These are phyloP conservation scores for Anguilla megastoma DNA, from an alignment of 2,797 vertebrate genomes.

Conservation along the genomic window DNA sequence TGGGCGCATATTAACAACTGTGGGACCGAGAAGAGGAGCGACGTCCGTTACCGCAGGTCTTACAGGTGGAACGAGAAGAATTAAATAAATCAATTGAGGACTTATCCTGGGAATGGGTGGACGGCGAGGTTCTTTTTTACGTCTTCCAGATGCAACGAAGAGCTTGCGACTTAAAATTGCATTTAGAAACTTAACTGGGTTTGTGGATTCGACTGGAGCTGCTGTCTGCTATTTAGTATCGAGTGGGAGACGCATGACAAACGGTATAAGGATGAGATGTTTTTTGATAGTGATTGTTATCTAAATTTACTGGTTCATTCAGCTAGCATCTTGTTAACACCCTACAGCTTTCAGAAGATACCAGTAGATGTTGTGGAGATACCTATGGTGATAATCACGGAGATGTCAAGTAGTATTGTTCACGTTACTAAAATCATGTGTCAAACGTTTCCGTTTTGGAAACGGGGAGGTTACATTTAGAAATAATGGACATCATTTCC, in stretches of 20 bases:
- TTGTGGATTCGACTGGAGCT: not conserved
- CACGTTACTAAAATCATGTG: not conserved
- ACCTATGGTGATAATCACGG: not conserved
- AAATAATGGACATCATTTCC: not conserved
- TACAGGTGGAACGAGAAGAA: conserved; percentile 1
- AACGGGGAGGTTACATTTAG: conserved; percentile 5
- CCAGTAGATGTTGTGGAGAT: not conserved
- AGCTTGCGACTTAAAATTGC: not conserved
- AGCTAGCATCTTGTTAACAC: not conserved
- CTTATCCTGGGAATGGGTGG: not conserved
- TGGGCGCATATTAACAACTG: not conserved
- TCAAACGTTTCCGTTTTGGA: conserved; percentile 2
- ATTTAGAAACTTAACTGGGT: not conserved
- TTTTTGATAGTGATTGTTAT: not conserved
- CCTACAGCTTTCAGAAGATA: not conserved
- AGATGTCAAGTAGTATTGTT: not conserved
- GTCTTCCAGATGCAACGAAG: not conserved
- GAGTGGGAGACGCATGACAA: not conserved
- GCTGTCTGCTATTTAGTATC: not conserved
- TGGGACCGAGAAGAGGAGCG: not conserved
- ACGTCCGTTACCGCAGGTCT: conserved; percentile 7
- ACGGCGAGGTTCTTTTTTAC: not conserved
- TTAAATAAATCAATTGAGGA: not conserved
- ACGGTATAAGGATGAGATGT: not conserved
- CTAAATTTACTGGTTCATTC: not conserved